These are phyloP conservation scores for Dreissena polymorpha DNA, from an alignment of 1,140 invertebrate species.

Conservation along the genomic window DNA sequence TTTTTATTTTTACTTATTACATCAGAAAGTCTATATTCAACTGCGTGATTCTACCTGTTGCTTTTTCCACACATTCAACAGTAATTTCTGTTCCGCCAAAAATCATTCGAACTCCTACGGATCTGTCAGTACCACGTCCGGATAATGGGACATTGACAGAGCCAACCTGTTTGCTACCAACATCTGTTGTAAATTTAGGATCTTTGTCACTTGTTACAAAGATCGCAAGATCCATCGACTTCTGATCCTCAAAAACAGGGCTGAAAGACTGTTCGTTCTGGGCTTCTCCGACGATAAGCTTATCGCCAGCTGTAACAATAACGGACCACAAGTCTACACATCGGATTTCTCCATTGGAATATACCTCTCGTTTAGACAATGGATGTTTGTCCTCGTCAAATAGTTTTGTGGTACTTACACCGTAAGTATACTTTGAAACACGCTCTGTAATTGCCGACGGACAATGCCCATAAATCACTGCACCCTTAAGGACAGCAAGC, in stretches of 20 bases:
- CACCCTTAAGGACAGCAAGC: conserved; percentile 23
- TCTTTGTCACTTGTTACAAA: neutral
- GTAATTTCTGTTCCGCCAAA: neutral
- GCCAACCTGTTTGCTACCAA: conserved; percentile 1
- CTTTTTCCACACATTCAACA: neutral
- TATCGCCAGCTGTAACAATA: neutral
- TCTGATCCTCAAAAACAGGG: neutral
- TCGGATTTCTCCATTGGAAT: neutral
- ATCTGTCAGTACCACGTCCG: neutral
- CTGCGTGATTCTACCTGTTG: neutral
- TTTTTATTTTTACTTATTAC: neutral
- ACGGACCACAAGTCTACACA: neutral
- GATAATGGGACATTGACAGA: neutral
- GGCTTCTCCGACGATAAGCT: neutral
- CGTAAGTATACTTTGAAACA: conserved; percentile 15
- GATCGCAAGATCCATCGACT: neutral
- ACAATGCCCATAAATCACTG: conserved; percentile 19
- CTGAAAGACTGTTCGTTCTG: neutral
- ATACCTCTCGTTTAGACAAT: no score
- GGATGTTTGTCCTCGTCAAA: conserved; percentile 9
- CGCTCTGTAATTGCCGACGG: neutral
- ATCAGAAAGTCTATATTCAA: neutral
- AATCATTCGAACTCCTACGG: neutral
- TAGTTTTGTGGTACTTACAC: neutral
- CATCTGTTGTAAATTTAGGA: neutral